These are phyloP conservation scores for Scaptomyza hsui DNA, from an alignment of 1,140 invertebrate genomes.

Conservation along the genomic window DNA sequence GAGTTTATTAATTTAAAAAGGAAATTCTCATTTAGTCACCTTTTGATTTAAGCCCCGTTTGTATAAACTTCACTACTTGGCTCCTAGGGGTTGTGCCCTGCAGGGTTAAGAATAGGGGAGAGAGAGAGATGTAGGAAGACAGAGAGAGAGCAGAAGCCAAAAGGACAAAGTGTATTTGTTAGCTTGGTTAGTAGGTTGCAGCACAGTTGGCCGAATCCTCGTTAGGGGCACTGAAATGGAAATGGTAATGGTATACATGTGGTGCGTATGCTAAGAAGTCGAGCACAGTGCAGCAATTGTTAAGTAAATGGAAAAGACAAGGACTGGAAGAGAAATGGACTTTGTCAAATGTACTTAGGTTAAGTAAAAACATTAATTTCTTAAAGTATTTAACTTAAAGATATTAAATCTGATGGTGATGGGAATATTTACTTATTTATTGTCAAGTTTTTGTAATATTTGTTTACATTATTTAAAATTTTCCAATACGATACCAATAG, in stretches of 20 bases:
- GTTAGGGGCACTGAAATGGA: slow-evolving; percentile 20
- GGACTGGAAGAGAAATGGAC: neutral
- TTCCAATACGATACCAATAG: no score
- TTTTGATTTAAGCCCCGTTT: slow-evolving; percentile 74
- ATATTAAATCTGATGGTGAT: no score
- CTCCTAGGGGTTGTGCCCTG: slow-evolving; percentile 1
- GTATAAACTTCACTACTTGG: slow-evolving; percentile 25
- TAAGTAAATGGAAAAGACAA: neutral
- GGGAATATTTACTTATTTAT: no score
- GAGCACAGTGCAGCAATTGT: slow-evolving; percentile 37
- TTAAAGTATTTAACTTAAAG: no score
- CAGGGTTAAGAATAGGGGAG: neutral
- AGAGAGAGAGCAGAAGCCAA: neutral
- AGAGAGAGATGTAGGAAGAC: neutral
- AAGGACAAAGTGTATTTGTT: neutral
- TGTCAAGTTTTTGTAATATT: no score
- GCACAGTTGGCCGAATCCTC: slow-evolving; percentile 9
- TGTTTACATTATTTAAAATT: no score
- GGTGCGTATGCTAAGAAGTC: neutral
- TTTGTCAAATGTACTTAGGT: no score
- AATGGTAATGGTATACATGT: slow-evolving; percentile 26
- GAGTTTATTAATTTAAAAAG: slow-evolving; percentile 83
- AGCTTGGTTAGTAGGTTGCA: slow-evolving; percentile 36
- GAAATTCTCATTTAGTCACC: slow-evolving; percentile 83
- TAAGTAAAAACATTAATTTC: no score